Evolutionary conservation across 2,888 invertebrate species (phyloP).

Genomic region (Plutella xylostella): DNA sequence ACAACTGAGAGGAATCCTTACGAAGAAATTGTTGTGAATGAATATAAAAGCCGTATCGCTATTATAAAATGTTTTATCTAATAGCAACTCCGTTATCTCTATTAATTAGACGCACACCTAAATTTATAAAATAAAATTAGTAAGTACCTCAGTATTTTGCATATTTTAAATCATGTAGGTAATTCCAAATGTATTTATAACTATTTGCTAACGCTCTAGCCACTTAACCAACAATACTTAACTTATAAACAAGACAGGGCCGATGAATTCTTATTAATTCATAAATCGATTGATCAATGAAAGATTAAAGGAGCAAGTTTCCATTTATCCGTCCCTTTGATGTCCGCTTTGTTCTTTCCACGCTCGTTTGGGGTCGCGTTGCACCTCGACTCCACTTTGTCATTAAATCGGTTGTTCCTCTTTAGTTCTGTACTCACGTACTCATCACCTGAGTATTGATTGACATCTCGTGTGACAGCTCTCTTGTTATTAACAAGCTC

Average conservation of each 20-base stretch:
- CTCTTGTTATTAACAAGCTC: neutral
- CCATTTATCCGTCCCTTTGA: constrained; percentile 18
- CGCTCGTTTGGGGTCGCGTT: constrained; percentile 33
- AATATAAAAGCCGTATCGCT: constrained; percentile 32
- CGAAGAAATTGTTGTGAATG: constrained; percentile 38
- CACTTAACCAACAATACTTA: too few relatives aligned
- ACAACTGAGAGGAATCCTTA: constrained; percentile 35
- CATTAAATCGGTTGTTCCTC: constrained; percentile 51
- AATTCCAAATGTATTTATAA: too few relatives aligned
- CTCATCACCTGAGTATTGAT: constrained; percentile 30
- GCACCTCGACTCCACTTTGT: constrained; percentile 34
- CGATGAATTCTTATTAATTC: neutral
- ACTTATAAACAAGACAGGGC: too few relatives aligned
- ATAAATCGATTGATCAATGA: neutral
- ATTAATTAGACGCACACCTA: too few relatives aligned
- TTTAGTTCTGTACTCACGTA: neutral
- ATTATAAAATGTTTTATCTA: too few relatives aligned
- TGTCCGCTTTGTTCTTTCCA: constrained; percentile 32
- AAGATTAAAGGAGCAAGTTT: neutral
- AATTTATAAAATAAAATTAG: too few relatives aligned
- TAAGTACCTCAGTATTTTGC: too few relatives aligned
- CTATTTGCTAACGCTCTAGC: too few relatives aligned
- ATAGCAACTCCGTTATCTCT: too few relatives aligned
- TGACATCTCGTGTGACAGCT: constrained; percentile 17
- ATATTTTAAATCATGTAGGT: too few relatives aligned